These are phyloP conservation scores for Odontamblyopus rebecca DNA, from an alignment of 2,797 vertebrate genomes.

Conservation along the genomic window DNA sequence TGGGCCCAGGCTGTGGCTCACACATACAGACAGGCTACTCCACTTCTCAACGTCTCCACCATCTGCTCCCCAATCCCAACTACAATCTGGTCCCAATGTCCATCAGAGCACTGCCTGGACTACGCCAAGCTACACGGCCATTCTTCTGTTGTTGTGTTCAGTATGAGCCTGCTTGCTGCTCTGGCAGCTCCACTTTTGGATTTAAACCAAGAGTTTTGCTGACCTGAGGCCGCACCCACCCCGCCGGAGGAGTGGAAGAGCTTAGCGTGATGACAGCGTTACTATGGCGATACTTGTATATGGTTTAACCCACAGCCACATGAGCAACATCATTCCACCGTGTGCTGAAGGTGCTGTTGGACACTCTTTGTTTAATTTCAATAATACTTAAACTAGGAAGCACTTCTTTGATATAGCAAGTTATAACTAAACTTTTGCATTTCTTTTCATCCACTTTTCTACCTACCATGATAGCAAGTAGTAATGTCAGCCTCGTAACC, in stretches of 20 bases:
- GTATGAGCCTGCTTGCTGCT: constrained; percentile 48
- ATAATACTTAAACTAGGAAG: constrained; percentile 27
- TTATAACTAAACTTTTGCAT: constrained; percentile 18
- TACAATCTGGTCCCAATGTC: constrained; percentile 49
- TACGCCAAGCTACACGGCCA: constrained; percentile 43
- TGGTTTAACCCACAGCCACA: constrained; percentile 8
- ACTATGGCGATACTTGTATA: constrained; percentile 26
- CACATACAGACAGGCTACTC: constrained; percentile 51
- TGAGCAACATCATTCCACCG: constrained; percentile 9
- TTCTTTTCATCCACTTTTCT: constrained; percentile 17
- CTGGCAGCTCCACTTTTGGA: constrained; percentile 17
- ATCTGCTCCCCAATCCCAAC: constrained; percentile 44
- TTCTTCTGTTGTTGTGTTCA: constrained; percentile 48
- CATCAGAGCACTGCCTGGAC: constrained; percentile 55
- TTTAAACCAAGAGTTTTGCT: constrained; percentile 39
- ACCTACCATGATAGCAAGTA: constrained; percentile 9
- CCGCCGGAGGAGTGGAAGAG: constrained; percentile 2
- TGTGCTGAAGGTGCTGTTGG: neutral
- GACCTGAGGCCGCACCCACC: neutral
- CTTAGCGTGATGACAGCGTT: constrained; percentile 4
- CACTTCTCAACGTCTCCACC: constrained; percentile 23
- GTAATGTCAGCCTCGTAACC: constrained; percentile 23
- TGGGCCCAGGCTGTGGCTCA: constrained; percentile 26
- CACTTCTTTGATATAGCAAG: constrained; percentile 19
- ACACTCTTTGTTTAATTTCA: constrained; percentile 20